Evolutionary conservation across 2,113 vertebrate genomes (phyloP).

Genomic region (Brachypteracias leptosomus): DNA sequence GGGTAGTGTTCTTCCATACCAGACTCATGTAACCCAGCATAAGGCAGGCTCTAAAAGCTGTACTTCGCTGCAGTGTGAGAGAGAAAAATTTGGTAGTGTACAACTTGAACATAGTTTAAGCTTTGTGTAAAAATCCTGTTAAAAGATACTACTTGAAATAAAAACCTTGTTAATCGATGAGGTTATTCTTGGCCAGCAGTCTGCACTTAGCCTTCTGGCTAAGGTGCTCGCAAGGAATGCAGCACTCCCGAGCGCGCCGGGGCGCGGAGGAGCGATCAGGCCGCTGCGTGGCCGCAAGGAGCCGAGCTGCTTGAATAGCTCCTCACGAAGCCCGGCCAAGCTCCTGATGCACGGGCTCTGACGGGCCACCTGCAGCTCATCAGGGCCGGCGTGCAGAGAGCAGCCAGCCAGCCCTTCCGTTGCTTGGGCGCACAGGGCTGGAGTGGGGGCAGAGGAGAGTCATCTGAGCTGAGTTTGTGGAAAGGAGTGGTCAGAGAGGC

Average conservation of each 20-base stretch:
- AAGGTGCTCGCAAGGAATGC: constrained; percentile 32
- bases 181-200: constrained; percentile 19
- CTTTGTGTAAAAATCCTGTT: constrained; percentile 16
- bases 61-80: not conserved
- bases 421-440: not conserved
- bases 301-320: not conserved
- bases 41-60: not conserved
- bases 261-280: not conserved
- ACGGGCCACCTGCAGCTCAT: constrained; percentile 32
- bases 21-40: not conserved
- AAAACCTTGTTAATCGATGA: constrained; percentile 1
- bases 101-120: constrained; percentile 4
- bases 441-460: not conserved
- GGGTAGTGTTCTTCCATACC: not conserved
- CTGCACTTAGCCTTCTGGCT: not conserved
- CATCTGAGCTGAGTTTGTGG: not conserved
- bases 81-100: not conserved
- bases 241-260: not conserved
- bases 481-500: not conserved
- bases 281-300: not conserved
- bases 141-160: constrained; percentile 23
- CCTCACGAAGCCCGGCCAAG: not conserved
- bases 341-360: not conserved
- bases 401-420: not conserved
- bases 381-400: not conserved